A percentile compares a stretch with the other conserved stretches of the same genome.
These are phyloP conservation scores for Penaeus chinensis DNA, from an alignment of 1,140 invertebrate species.

Conservation along the genomic window DNA sequence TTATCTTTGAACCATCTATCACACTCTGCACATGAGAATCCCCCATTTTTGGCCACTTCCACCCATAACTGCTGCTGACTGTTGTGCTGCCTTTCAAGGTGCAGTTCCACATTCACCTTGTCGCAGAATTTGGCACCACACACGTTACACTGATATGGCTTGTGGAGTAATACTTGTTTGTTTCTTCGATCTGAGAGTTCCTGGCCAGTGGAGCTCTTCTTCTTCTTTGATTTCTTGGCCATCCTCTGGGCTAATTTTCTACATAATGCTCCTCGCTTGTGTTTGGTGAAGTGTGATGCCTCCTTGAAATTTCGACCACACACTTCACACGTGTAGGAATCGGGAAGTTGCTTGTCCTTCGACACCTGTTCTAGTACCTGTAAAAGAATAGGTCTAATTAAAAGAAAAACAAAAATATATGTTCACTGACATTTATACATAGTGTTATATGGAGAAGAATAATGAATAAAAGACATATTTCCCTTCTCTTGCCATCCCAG, in stretches of 20 bases:
- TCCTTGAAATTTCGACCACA: slow-evolving; percentile 58
- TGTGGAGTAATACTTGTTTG: slow-evolving; percentile 41
- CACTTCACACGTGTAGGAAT: slow-evolving; percentile 52
- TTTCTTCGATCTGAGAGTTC: slow-evolving; percentile 19
- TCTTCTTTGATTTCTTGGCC: slow-evolving; percentile 58
- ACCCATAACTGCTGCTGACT: slow-evolving; percentile 56
- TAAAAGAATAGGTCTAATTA: no score
- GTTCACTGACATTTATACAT: no score
- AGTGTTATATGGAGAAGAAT: no score
- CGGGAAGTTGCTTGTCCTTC: slow-evolving; percentile 17
- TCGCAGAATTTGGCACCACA: slow-evolving; percentile 63
- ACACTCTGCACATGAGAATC: slow-evolving; percentile 54
- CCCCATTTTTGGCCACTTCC: slow-evolving; percentile 49
- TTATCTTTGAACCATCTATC: slow-evolving; percentile 55
- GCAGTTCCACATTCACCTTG: slow-evolving; percentile 62
- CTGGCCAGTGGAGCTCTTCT: slow-evolving; percentile 21
- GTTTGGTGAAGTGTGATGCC: slow-evolving; percentile 60
- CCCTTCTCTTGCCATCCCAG: no score
- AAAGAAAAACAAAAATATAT: no score
- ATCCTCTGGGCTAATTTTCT: slow-evolving; percentile 56
- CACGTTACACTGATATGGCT: slow-evolving; percentile 62
- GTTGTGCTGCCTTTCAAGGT: slow-evolving; percentile 59
- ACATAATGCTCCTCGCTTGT: slow-evolving; percentile 62
- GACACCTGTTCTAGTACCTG: slow-evolving; percentile 30
- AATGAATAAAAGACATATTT: no score